Base-by-base conservation (phyloP, 1,140 invertebrate species). In the Akabosia matsudoensis region DNA sequence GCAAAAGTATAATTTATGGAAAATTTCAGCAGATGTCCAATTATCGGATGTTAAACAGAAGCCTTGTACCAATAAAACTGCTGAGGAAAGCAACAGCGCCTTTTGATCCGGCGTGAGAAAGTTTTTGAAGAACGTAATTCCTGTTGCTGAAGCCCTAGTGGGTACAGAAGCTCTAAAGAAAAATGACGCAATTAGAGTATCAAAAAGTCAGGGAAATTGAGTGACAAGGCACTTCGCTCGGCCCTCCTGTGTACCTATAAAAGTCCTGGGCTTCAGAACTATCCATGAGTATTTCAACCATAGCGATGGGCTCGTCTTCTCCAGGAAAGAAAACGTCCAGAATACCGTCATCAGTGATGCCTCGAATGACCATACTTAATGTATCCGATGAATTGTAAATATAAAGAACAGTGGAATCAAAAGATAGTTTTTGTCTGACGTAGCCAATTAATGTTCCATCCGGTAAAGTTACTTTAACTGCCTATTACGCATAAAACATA, bases 231-330 rank as follows among this genome's bases (percentile, higher is more conserved):
- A 52, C 13, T 52, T 14, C 13, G 13, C n/a, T 52, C n/a, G n/a
- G 45, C 13, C 13, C n/a, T 14, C n/a, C 45, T 52, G n/a, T 52
- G n/a, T n/a, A n/a, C n/a, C n/a, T n/a, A 31, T 33, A 70, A 70
- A 33, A 70, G 33, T 22, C 22, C 34, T 37, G 45, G n/a, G 70
- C 26, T 67, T 67, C 61, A 10, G 28, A 2, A n/a, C 31, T 7
- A 72, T 24, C 45, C 33, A 72, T 37, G 13, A 72, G 26, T 4
- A 34, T 72, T 45, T 72, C 70, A 37, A 72, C 45, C 70, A 72
- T 72, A 7, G 70, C 70, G 3, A 72, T 45, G n/a, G 70, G 70
- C 26, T 72, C 70, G 10, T 72, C 70, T 22, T 72, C 70, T 37
- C 24, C 34, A 2, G 70, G 70, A 72, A 37, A 72, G 30, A 10